A percentile compares a stretch with the other conserved stretches of the same genome.
Conservation (phyloP, 2,113 vertebrate genomes). For the Onychorhynchus coronatus region DNA sequence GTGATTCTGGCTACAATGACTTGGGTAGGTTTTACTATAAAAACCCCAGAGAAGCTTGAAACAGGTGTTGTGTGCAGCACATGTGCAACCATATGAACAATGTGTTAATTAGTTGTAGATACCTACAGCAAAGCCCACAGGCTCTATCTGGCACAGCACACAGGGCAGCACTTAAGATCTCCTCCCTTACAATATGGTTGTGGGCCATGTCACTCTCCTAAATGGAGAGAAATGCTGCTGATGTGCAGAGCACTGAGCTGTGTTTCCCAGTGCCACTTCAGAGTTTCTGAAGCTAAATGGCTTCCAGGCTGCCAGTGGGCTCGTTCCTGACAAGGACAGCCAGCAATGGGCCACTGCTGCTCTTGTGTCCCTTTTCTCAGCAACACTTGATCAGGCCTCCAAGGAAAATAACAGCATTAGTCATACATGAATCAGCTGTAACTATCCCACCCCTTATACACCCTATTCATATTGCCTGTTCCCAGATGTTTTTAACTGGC, state of each 20-base stretch:
- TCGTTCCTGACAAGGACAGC: neutral
- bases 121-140: neutral
- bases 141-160: neutral
- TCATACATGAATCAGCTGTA: neutral
- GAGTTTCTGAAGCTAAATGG: neutral
- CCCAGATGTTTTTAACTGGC: constrained; percentile 21
- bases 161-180: neutral
- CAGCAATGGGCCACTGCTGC: neutral
- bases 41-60: neutral
- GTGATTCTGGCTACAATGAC: neutral
- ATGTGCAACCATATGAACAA: neutral
- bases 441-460: neutral
- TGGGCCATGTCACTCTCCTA: too few relatives aligned
- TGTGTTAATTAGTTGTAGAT: neutral
- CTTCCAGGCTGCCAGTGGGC: neutral
- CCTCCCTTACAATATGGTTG: fast-evolving
- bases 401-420: neutral
- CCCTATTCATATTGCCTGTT: neutral
- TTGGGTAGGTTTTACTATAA: neutral
- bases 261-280: neutral
- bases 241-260: neutral
- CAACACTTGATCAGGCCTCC: neutral
- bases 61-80: neutral
- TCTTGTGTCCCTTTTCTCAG: neutral
- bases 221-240: neutral